Base-by-base conservation (phyloP, 2,113 vertebrate genomes). In the Tetraodon nigroviridis region DNA sequence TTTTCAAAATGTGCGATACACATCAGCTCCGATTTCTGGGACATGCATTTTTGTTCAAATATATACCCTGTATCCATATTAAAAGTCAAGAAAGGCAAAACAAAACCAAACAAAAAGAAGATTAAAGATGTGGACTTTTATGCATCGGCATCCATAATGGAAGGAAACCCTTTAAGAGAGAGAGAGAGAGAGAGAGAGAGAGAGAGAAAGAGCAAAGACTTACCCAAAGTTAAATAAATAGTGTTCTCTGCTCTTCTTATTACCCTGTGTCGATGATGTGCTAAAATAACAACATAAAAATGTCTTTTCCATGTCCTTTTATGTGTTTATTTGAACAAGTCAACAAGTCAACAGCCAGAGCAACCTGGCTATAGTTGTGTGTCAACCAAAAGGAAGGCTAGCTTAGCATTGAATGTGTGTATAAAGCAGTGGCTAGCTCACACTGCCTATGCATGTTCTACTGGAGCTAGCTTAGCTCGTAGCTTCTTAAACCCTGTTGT, bases 11-110 rank as follows among this genome's bases (percentile, higher is more conserved):
- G 68, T 45, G 19, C n/a, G 29, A 29, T 29, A 78, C 75, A 80
- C 76, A 60, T 83, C 69, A 75, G 86, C 83, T 89, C 89, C 67
- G 74, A 82, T 84, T 66, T 44, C 90, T 86, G 87, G 92, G 92
- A 92, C 93, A 93, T 90, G 90, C 92, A 93, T 76, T 94, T 81
- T 93, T 95, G 93, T 94, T 94, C 93, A 94, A 93, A 96, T 92
- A 94, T 99, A 98, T 99, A 99, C 96, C 96, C 96, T 99, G 96
- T 99, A 94, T 97, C 93, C 96, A 96, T 91, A 86, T 93, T 92
- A 93, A 85, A 86, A 93, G 92, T 95, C 90, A 85, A 92, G 91
- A 94, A 89, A 93, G 85, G 73, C 46, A 70, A 89, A 87, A 92
- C 81, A 49, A 62, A 76, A 81, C 67, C 15, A 60, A 71, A 6